Base-by-base conservation (phyloP, 2,797 vertebrate genomes). In the Schizopygopsis pylzovi region DNA sequence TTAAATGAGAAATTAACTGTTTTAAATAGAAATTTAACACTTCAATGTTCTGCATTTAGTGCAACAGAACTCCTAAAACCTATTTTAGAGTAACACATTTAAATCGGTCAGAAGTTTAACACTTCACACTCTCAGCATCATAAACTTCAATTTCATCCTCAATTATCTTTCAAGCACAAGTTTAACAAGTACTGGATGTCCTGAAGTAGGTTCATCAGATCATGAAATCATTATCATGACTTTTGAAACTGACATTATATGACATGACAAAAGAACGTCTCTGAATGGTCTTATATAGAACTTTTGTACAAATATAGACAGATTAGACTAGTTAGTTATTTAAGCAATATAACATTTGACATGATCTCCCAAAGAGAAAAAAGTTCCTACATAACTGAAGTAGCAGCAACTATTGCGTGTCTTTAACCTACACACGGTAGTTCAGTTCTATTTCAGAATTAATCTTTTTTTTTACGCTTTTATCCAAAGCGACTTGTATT, bases 1-100 rank as follows among this genome's bases (percentile, higher is more conserved):
- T 84, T 28, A 77, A 77, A 84, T 52, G 45, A 65, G 61, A 67
- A 43, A 77, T 33, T 73, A 73, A 63, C 25, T 49, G 49, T 10
- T 63, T 41, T 84, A 75, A 65, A 76, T 76, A 65, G 75, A 4
- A 63, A 37, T 56, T n/a, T 13, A 45, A 67, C 20, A 10, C 8
- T 54, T 43, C 37, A 63, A 65, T n/a, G 11, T 22, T 52, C 45
- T 67, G 28, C 59, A 33, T 25, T 11, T 54, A 25, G 13, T 56
- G 81, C 43, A n/a, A 45, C 52, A 59, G 68, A 72, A 33, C 81
- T 11, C 72, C 4, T n/a, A 52, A 18, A 3, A 6, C n/a, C 43
- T 18, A 61, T 63, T 45, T 61, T 10, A 20, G 41, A 68, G 25
- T 52, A 37, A 37, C 1, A n/a, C 1, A n/a, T 54, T 70, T 81